Percentiles rank a stretch among this genome's conserved stretches.
phyloP scores from a whole-genome alignment of 2,888 invertebrate species.

The Clanis bilineata region DNA sequence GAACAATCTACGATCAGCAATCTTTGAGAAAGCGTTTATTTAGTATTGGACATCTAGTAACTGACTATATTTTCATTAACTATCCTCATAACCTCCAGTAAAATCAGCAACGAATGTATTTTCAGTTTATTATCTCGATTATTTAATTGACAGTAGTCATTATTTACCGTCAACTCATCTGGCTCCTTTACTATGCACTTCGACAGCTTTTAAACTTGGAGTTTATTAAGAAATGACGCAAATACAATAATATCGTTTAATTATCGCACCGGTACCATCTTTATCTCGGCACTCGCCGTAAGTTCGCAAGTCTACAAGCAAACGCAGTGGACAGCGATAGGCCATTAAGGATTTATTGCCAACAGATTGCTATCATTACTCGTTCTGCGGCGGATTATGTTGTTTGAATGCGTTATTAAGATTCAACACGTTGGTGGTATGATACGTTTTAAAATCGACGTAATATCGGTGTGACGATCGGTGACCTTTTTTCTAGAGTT shows the following conservation, averaged over 20 bases:
- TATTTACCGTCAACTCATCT: too few relatives aligned
- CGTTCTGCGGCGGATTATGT: conserved; percentile 63
- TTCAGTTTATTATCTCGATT: too few relatives aligned
- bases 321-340: conserved; percentile 71
- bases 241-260: neutral
- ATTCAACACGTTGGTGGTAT: neutral
- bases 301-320: conserved; percentile 43
- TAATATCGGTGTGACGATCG: neutral
- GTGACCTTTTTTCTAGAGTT: too few relatives aligned
- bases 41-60: too few relatives aligned
- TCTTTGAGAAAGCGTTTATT: too few relatives aligned
- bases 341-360: conserved; percentile 75
- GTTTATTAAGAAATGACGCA: neutral
- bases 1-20: too few relatives aligned
- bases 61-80: too few relatives aligned
- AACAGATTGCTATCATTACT: conserved; percentile 76
- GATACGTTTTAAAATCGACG: conserved; percentile 8
- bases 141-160: too few relatives aligned
- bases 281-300: conserved; percentile 26
- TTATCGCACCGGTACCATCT: neutral
- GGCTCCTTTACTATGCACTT: too few relatives aligned
- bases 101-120: too few relatives aligned
- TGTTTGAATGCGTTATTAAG: conserved; percentile 75
- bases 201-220: too few relatives aligned
- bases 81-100: too few relatives aligned